phyloP scores from a whole-genome alignment of 2,113 vertebrate genomes.

The Cebidichthys violaceus region DNA sequence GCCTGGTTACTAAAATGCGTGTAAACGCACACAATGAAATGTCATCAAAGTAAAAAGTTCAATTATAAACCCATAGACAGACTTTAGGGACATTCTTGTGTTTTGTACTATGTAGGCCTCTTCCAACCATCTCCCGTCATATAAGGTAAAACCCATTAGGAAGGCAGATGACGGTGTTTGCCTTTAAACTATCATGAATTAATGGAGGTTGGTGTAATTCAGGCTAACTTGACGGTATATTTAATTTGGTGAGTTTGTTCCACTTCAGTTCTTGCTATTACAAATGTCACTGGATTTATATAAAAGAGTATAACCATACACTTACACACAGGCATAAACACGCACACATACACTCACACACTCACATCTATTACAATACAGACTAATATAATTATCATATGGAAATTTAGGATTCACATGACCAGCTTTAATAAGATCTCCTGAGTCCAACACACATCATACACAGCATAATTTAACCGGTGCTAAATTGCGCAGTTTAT shows the following conservation, averaged over 20 bases:
- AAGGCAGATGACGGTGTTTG: neutral
- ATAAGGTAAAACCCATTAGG: neutral
- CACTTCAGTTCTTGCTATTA: slow-evolving; percentile 38
- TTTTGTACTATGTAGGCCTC: neutral
- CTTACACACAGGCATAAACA: neutral
- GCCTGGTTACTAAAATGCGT: neutral
- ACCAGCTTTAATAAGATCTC: slow-evolving; percentile 42
- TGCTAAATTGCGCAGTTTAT: slow-evolving; percentile 2
- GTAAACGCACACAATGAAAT: neutral
- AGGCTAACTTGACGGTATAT: slow-evolving; percentile 26
- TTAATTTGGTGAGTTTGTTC: slow-evolving; percentile 31
- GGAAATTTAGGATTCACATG: slow-evolving; percentile 50
- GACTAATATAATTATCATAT: slow-evolving; percentile 34
- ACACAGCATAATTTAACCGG: slow-evolving; percentile 2
- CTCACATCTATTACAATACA: slow-evolving; percentile 26
- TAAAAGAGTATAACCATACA: neutral
- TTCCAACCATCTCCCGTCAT: neutral
- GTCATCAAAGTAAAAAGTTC: neutral
- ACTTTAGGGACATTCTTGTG: neutral
- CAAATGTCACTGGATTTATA: slow-evolving; percentile 12
- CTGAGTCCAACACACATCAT: neutral
- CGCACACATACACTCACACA: neutral
- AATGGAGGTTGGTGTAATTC: slow-evolving; percentile 7
- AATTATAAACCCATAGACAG: neutral
- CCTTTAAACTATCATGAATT: neutral